Percentiles rank a stretch among this genome's conserved stretches.
phyloP scores from a whole-genome alignment of 1,140 invertebrate genomes.

The Zaprionus camerounensis region DNA sequence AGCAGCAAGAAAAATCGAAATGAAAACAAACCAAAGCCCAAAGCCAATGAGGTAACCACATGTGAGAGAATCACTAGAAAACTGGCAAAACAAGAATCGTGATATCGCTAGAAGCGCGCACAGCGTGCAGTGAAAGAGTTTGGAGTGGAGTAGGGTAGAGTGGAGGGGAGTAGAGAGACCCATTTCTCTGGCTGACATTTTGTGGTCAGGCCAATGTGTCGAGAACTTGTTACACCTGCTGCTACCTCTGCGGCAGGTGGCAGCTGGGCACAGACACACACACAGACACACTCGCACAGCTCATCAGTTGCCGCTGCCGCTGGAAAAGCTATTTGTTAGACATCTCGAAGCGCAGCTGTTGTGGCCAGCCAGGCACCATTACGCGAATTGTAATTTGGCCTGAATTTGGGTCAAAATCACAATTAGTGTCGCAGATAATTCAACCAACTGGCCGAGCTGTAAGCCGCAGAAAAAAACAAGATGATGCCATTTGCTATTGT shows the following conservation, averaged over 20 bases:
- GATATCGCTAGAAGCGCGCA: not conserved
- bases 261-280: not conserved
- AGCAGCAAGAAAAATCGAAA: constrained; percentile 62
- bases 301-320: constrained; percentile 25
- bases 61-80: constrained; percentile 38
- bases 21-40: constrained; percentile 65
- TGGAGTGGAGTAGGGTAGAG: constrained; percentile 7
- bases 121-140: constrained; percentile 32
- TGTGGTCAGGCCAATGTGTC: constrained; percentile 69
- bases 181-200: constrained; percentile 75
- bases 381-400: constrained; percentile 72
- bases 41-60: constrained; percentile 72
- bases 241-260: constrained; percentile 11
- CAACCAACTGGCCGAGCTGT: constrained; percentile 11
- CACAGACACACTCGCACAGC: not conserved
- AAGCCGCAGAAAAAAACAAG: constrained; percentile 14
- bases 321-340: constrained; percentile 57
- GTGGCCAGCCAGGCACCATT: constrained; percentile 30
- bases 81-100: constrained; percentile 57
- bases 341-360: constrained; percentile 50
- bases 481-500: constrained; percentile 18
- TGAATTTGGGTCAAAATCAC: constrained; percentile 78
- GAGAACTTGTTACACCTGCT: constrained; percentile 81
- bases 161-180: constrained; percentile 39
- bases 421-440: constrained; percentile 63